These are phyloP conservation scores for Leptatherina wallacei DNA, from an alignment of 2,797 vertebrate species.

Conservation along the genomic window DNA sequence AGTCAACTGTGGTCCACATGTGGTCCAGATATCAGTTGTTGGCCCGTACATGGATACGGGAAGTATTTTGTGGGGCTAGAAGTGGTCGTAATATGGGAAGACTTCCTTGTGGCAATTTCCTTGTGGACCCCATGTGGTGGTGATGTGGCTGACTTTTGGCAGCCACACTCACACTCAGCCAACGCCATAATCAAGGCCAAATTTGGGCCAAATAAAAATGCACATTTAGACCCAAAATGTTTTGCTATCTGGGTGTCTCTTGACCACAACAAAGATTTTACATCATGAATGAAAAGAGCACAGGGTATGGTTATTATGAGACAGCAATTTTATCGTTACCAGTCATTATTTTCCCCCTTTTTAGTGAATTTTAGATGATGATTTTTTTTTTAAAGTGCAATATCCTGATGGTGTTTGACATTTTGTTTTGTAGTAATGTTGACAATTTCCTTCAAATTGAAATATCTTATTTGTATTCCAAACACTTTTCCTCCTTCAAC, in stretches of 20 bases:
- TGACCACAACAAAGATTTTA: slow-evolving; percentile 46
- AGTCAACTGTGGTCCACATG: no score
- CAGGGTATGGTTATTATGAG: slow-evolving; percentile 42
- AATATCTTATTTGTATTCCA: slow-evolving; percentile 38
- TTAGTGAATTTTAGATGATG: slow-evolving; percentile 57
- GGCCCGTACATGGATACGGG: no score
- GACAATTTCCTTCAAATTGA: slow-evolving; percentile 16
- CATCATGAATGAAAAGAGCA: slow-evolving; percentile 56
- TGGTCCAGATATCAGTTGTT: no score
- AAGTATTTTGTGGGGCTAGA: no score
- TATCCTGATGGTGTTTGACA: slow-evolving; percentile 49
- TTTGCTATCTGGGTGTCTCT: slow-evolving; percentile 10
- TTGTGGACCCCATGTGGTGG: no score
- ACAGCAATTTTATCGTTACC: slow-evolving; percentile 26
- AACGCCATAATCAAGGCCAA: no score
- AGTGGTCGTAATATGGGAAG: no score
- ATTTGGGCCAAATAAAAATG: no score
- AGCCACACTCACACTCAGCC: no score
- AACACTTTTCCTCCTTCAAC: slow-evolving; percentile 16
- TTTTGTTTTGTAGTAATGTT: slow-evolving; percentile 46
- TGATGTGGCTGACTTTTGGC: no score
- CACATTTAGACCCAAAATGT: no score
- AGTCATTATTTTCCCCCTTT: slow-evolving; percentile 27
- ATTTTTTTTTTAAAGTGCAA: slow-evolving; percentile 47
- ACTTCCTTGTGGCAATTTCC: no score